A percentile compares a stretch with the other conserved stretches of the same genome.
Conservation (phyloP, 2,797 vertebrate genomes). For the Microcaecilia unicolor region DNA sequence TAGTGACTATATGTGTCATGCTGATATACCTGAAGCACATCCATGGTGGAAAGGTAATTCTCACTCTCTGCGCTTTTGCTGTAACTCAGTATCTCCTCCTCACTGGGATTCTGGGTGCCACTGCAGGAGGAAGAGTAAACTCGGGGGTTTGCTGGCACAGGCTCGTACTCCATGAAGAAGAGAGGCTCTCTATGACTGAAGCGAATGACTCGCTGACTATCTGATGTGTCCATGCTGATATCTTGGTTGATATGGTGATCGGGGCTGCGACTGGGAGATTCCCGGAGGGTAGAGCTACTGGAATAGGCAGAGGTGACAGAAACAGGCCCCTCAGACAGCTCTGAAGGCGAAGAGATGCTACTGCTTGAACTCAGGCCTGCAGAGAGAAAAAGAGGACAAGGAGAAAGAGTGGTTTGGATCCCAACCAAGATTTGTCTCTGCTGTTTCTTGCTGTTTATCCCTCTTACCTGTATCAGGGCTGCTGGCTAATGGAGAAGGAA, state of each 20-base stretch:
- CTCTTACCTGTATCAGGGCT: constrained; percentile 73
- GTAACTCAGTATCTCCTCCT: constrained; percentile 53
- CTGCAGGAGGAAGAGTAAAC: not conserved
- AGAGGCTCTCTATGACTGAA: constrained; percentile 7
- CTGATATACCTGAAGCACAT: constrained; percentile 59
- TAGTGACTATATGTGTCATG: no score
- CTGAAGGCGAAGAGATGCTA: constrained; percentile 66
- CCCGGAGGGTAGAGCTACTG: constrained; percentile 56
- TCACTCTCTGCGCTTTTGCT: constrained; percentile 60
- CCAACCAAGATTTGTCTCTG: not conserved
- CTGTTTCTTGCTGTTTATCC: not conserved
- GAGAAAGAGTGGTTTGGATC: not conserved
- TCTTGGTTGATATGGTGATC: constrained; percentile 28
- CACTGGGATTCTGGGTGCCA: constrained; percentile 14
- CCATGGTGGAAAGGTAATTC: constrained; percentile 49
- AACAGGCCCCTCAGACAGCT: constrained; percentile 56
- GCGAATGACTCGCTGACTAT: constrained; percentile 3
- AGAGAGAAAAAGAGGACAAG: not conserved
- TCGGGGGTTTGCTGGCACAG: constrained; percentile 10
- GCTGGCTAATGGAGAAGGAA: constrained; percentile 61
- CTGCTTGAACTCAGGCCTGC: constrained; percentile 72
- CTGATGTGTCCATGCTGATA: not conserved
- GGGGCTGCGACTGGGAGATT: constrained; percentile 48
- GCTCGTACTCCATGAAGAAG: constrained; percentile 63
- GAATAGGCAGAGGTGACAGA: constrained; percentile 77